Percentiles rank a stretch among this genome's conserved stretches.
These are phyloP conservation scores for Hippocampus zosterae DNA, from an alignment of 2,113 vertebrate genomes.

Conservation along the genomic window DNA sequence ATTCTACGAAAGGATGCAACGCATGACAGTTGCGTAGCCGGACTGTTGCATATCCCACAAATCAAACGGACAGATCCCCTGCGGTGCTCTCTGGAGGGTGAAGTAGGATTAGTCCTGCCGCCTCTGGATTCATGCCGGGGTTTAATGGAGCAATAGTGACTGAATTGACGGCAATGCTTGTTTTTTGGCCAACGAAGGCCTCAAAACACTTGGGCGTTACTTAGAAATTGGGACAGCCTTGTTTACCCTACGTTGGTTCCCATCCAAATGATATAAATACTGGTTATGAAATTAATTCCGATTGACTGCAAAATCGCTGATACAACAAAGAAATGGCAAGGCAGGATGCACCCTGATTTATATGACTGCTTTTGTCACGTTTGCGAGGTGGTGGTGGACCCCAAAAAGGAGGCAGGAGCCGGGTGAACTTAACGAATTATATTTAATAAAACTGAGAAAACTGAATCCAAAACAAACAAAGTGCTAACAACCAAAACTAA, in stretches of 20 bases:
- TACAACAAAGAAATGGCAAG: conserved; percentile 13
- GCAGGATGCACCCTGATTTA: conserved; percentile 20
- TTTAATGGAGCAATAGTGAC: conserved; percentile 65
- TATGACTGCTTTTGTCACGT: conserved; percentile 19
- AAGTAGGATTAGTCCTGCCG: conserved; percentile 59
- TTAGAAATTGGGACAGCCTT: conserved; percentile 59
- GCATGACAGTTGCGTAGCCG: conserved; percentile 19
- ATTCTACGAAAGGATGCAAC: conserved; percentile 11
- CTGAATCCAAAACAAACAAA: too few relatives aligned
- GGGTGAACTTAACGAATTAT: too few relatives aligned
- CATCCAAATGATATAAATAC: conserved; percentile 36
- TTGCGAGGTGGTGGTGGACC: too few relatives aligned
- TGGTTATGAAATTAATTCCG: conserved; percentile 47
- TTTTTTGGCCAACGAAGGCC: conserved; percentile 48
- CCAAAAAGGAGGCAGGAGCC: too few relatives aligned
- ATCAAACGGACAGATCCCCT: conserved; percentile 39
- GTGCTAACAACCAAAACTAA: too few relatives aligned
- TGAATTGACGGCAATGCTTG: conserved; percentile 55
- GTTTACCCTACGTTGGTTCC: conserved; percentile 52
- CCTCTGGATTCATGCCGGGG: conserved; percentile 47
- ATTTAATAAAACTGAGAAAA: too few relatives aligned
- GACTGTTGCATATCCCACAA: conserved; percentile 1
- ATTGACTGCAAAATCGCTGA: conserved; percentile 46
- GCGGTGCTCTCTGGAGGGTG: conserved; percentile 51
- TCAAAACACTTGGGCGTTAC: conserved; percentile 47